Evolutionary conservation across 2,888 invertebrate genomes (phyloP), one percentile per base, ranked within the genome.

Genomic region (Timema cristinae): DNA sequence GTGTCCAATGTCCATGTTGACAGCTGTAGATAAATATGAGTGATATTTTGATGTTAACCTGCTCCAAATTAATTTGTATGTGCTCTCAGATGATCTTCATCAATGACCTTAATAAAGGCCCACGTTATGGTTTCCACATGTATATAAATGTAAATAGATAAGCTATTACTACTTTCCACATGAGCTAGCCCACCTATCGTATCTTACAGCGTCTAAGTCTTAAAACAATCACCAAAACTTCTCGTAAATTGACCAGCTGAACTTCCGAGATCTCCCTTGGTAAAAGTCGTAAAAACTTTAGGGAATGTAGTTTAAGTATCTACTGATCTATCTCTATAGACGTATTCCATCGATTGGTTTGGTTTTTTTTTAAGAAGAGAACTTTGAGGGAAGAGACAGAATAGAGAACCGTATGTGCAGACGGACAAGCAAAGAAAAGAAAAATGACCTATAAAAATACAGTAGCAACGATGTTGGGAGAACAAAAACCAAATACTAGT

Each of bases 381-480:
- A 63, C 63, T 63, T 63, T 32, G 32, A 63, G 32, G 32, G 63
- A 63, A 63, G 63, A 63, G 13, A 63, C 63, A 48, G n/a, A 32
- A 32, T 16, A 32, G 32, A 32, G 32, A 32, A 32, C 11, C 6
- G 63, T 63, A 13, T 63, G 63, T 9, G 32, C 63, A 32, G 47
- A 48, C 63, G 48, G 63, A 13, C 16, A 63, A 4, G 32, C 32
- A 32, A 32, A 32, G 32, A 32, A 32, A 32, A 32, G 32, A 63
- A 54, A 63, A 63, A 63, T 63, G 47, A 13, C 63, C 63, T 63
- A 63, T 63, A 63, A 63, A 63, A 63, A 63, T 63, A 63, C 63
- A 63, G 63, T 63, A 63, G 63, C 63, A 47, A 48, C 63, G 63
- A 63, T 47, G 63, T 63, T 47, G 32, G 63, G n/a, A 11, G 63